phyloP scores from a whole-genome alignment of 92 coral and sea anemone species.

The Isaurus tuberculatus region DNA sequence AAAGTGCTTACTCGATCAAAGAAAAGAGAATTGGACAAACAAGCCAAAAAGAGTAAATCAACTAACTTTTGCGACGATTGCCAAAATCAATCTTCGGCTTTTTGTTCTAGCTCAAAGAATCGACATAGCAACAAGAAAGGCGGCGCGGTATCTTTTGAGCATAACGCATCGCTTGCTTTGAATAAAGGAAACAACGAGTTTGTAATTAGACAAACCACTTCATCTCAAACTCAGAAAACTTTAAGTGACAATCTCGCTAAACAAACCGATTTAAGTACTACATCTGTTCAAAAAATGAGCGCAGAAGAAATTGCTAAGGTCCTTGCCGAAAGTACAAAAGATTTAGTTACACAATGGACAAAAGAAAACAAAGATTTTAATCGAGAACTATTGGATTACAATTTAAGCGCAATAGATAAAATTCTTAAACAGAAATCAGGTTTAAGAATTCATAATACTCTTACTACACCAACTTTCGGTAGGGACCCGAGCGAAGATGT shows the following conservation, averaged over 20 bases:
- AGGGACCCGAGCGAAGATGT: conserved; percentile 19
- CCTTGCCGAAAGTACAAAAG: conserved; percentile 2
- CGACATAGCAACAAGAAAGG: background rate
- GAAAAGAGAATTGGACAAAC: background rate
- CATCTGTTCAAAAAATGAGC: background rate
- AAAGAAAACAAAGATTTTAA: conserved; percentile 2
- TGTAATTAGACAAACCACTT: no score
- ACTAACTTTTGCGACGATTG: background rate
- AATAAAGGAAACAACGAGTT: no score
- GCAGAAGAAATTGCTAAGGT: conserved; percentile 11
- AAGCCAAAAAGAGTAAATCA: background rate
- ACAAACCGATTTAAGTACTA: no score
- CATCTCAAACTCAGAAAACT: no score
- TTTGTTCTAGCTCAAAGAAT: background rate
- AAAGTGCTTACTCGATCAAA: conserved; percentile 1
- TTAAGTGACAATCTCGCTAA: no score
- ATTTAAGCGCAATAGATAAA: conserved; percentile 13
- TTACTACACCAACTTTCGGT: conserved; percentile 26
- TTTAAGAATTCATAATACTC: conserved; percentile 11
- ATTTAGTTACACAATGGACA: conserved; percentile 2
- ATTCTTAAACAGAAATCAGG: conserved; percentile 4
- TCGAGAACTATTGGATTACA: conserved; percentile 5
- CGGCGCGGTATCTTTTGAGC: no score
- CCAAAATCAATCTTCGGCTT: background rate
- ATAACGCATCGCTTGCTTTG: no score